Percentiles rank a stretch among this genome's conserved stretches.
These are phyloP conservation scores for Larimichthys polyactis DNA, from an alignment of 2,113 vertebrate species.

Conservation along the genomic window DNA sequence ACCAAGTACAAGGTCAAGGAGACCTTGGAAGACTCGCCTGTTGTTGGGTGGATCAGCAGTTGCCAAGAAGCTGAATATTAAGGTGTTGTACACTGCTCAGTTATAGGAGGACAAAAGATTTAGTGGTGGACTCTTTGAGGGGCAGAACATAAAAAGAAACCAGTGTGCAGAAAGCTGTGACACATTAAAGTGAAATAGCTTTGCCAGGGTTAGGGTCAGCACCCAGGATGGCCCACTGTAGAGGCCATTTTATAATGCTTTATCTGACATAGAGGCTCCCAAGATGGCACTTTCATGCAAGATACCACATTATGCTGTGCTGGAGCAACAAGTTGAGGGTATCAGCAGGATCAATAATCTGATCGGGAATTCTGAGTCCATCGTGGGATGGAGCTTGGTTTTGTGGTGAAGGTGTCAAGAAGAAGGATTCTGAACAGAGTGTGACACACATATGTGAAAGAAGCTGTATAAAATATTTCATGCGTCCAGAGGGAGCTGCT, in stretches of 20 bases:
- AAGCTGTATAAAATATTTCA: background rate
- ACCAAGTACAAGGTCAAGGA: slow-evolving; percentile 11
- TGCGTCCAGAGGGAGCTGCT: background rate
- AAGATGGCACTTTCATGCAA: too few relatives aligned
- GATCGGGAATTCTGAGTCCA: background rate
- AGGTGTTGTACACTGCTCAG: background rate
- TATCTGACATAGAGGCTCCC: too few relatives aligned
- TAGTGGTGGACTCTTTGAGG: too few relatives aligned
- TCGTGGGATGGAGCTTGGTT: background rate
- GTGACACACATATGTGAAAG: background rate
- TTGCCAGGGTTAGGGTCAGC: too few relatives aligned
- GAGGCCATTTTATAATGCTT: too few relatives aligned
- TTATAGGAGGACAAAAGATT: too few relatives aligned
- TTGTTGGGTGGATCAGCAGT: background rate
- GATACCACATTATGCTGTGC: too few relatives aligned
- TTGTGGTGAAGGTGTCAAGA: background rate
- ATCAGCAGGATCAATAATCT: background rate
- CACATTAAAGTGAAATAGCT: too few relatives aligned
- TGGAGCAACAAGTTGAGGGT: too few relatives aligned
- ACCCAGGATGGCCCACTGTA: too few relatives aligned
- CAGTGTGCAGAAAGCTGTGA: too few relatives aligned
- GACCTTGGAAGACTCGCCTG: background rate
- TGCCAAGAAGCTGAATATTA: background rate
- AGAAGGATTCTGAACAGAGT: background rate
- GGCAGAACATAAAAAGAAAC: too few relatives aligned